Percentiles rank a stretch among this genome's conserved stretches.
phyloP scores from a whole-genome alignment of 2,797 vertebrate genomes.

The Psittacula derbiana region DNA sequence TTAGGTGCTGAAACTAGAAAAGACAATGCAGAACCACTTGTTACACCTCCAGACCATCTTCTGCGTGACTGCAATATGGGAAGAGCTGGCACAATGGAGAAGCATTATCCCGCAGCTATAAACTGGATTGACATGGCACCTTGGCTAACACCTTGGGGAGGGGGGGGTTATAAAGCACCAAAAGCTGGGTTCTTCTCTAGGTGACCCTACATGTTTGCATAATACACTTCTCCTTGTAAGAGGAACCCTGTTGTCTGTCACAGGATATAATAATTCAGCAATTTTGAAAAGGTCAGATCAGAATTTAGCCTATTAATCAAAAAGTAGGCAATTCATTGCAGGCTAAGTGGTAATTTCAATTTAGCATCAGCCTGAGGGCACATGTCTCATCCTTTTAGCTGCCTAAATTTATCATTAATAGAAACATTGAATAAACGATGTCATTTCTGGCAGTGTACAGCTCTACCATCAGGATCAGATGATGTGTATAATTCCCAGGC shows the following conservation, averaged over 20 bases:
- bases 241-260: slow-evolving; percentile 6
- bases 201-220: slow-evolving; percentile 47
- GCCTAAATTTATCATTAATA: slow-evolving; percentile 60
- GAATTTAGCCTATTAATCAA: slow-evolving; percentile 66
- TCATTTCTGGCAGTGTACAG: not conserved
- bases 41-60: not conserved
- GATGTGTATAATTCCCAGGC: not conserved
- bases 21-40: not conserved
- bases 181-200: not conserved
- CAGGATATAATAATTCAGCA: slow-evolving; percentile 51
- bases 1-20: not conserved
- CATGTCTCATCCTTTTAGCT: slow-evolving; percentile 60
- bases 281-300: slow-evolving; percentile 61
- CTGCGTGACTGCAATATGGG: not conserved
- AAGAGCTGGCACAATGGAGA: not conserved
- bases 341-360: slow-evolving; percentile 70
- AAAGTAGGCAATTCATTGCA: slow-evolving; percentile 15
- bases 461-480: not conserved
- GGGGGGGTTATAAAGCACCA: not conserved
- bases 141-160: not conserved
- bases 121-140: not conserved
- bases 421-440: slow-evolving; percentile 42
- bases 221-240: slow-evolving; percentile 52
- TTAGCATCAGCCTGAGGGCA: slow-evolving; percentile 53
- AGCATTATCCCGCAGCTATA: not conserved